Conservation (phyloP, 2,888 invertebrate genomes). For the Sesia bembeciformis region DNA sequence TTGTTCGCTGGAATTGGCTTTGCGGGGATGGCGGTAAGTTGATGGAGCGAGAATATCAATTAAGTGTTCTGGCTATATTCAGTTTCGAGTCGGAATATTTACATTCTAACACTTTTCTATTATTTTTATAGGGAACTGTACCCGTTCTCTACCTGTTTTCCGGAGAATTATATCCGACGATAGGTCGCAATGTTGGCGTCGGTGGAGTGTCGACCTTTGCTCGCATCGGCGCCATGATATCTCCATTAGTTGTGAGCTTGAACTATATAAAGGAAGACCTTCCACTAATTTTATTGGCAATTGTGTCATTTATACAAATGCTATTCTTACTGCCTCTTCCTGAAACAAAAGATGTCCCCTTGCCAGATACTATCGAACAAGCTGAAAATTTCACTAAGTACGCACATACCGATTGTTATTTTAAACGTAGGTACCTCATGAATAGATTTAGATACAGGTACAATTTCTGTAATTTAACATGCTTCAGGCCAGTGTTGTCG, state of each 20-base stretch:
- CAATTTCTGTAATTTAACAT: too few species aligned
- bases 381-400: slow-evolving; percentile 35
- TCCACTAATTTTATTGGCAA: slow-evolving; percentile 39
- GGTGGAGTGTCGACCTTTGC: slow-evolving; percentile 84
- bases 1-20: slow-evolving; percentile 77
- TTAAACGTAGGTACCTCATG: too few species aligned
- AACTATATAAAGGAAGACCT: slow-evolving; percentile 32
- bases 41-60: neutral
- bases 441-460: too few species aligned
- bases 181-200: slow-evolving; percentile 83
- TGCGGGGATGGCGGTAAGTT: slow-evolving; percentile 77
- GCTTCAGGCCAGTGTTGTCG: too few species aligned
- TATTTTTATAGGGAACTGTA: slow-evolving; percentile 56
- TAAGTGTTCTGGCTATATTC: neutral
- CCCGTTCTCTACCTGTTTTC: slow-evolving; percentile 81
- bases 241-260: slow-evolving; percentile 45
- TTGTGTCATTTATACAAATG: slow-evolving; percentile 40
- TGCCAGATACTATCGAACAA: slow-evolving; percentile 72
- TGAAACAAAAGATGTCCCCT: slow-evolving; percentile 53
- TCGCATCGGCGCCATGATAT: slow-evolving; percentile 83
- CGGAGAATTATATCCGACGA: slow-evolving; percentile 86
- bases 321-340: slow-evolving; percentile 49
- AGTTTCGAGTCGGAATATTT: neutral
- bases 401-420: neutral
- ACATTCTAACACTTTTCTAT: neutral